phyloP scores from a whole-genome alignment of 2,888 invertebrate species.

The Ferdinandea cuprea region DNA sequence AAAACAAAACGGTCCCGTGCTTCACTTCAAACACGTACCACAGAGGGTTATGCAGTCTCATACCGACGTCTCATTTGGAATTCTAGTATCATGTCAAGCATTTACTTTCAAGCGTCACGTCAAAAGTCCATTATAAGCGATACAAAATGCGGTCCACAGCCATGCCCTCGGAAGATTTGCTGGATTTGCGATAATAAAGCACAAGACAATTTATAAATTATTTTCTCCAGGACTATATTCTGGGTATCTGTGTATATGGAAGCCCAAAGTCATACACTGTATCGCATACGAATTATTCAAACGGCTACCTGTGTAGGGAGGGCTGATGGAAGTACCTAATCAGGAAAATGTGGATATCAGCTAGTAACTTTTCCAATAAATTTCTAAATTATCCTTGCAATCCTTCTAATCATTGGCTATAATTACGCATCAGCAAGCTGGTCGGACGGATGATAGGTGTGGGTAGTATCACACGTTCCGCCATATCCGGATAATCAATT shows the following conservation, averaged over 20 bases:
- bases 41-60: not conserved
- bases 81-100: slow-evolving; percentile 67
- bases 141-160: slow-evolving; percentile 37
- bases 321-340: slow-evolving; percentile 22
- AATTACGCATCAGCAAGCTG: slow-evolving; percentile 60
- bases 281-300: slow-evolving; percentile 43
- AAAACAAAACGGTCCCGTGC: slow-evolving; percentile 9
- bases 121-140: slow-evolving; percentile 67
- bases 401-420: slow-evolving; percentile 67
- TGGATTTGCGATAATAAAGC: slow-evolving; percentile 62
- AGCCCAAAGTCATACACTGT: slow-evolving; percentile 15
- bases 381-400: slow-evolving; percentile 71
- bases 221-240: slow-evolving; percentile 40
- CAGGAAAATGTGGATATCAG: slow-evolving; percentile 47
- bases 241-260: not conserved
- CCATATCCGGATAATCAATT: slow-evolving; percentile 69
- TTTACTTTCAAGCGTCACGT: slow-evolving; percentile 71
- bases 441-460: not conserved
- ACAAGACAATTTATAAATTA: slow-evolving; percentile 64
- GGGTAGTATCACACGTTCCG: slow-evolving; percentile 43
- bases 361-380: slow-evolving; percentile 70
- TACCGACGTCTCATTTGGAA: slow-evolving; percentile 62
- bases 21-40: slow-evolving; percentile 21
- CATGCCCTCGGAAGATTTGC: slow-evolving; percentile 31
- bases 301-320: not conserved